Conservation (phyloP, 2,113 vertebrate species). For the Ailuropoda melanoleuca region DNA sequence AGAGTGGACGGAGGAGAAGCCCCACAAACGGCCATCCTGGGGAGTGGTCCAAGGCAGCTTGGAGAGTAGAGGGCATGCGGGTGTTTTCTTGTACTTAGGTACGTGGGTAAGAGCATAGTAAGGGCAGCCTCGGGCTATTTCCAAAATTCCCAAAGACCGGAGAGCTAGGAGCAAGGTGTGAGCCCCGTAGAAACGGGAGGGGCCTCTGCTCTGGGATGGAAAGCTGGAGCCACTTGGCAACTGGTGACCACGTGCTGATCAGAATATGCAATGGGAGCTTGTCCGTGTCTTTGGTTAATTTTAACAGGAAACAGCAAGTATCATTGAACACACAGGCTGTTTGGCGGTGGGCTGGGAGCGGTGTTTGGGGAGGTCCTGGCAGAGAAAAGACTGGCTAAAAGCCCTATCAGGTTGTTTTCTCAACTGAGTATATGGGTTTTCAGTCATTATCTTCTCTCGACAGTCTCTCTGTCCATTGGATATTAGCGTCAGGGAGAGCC, state of each 20-base stretch:
- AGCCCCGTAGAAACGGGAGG: not conserved
- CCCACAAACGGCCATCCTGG: not conserved
- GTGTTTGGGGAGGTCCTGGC: not conserved
- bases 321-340: not conserved
- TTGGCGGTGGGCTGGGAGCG: not conserved
- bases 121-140: not conserved
- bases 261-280: not conserved
- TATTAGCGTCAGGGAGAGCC: not conserved
- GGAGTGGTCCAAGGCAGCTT: not conserved
- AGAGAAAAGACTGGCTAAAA: not conserved
- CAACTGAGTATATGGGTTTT: not conserved
- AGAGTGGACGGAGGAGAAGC: not conserved
- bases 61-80: rapidly evolving
- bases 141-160: not conserved
- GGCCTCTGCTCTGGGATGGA: not conserved
- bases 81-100: too few relatives aligned
- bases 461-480: not conserved
- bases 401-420: not conserved
- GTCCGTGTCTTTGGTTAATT: not conserved
- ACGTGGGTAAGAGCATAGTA: not conserved
- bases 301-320: not conserved
- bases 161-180: not conserved
- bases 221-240: too few relatives aligned
- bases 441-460: not conserved
- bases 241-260: rapidly evolving